Conservation (phyloP, 2,888 invertebrate species). For the Pelosia muscerda region DNA sequence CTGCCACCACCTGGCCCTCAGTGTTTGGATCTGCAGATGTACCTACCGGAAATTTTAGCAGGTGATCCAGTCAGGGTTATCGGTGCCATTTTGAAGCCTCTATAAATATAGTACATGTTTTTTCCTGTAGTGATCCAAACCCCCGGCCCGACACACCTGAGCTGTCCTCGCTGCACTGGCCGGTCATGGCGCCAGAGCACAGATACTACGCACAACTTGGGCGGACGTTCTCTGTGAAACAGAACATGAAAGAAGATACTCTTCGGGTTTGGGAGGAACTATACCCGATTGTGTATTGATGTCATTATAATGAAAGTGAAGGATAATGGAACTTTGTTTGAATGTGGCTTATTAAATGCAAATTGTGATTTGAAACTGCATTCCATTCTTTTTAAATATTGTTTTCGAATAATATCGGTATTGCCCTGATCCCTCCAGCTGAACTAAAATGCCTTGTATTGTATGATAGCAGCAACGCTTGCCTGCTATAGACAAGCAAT, state of each 20-base stretch:
- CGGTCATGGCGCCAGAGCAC: conserved; percentile 56
- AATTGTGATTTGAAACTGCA: not conserved
- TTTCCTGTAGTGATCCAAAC: conserved; percentile 64
- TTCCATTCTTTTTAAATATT: not conserved
- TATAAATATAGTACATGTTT: too few species aligned
- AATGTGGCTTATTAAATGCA: not conserved
- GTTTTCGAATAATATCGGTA: too few species aligned
- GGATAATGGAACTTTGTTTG: not conserved
- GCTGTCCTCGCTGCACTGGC: conserved; percentile 58
- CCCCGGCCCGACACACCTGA: conserved; percentile 50
- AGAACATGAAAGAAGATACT: conserved; percentile 63
- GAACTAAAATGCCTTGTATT: too few species aligned
- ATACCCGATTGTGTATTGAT: conserved; percentile 64
- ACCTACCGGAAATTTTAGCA: too few species aligned
- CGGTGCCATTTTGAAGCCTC: too few species aligned
- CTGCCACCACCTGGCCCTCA: too few species aligned
- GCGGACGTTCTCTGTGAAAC: conserved; percentile 48
- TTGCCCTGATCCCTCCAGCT: too few species aligned
- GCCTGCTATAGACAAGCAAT: conserved; percentile 19
- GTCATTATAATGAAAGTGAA: not conserved
- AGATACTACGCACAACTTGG: conserved; percentile 62
- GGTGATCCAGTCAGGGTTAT: too few species aligned
- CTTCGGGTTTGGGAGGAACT: conserved; percentile 69
- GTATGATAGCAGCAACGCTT: conserved; percentile 21
- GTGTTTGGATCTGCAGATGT: too few species aligned